phyloP scores from a whole-genome alignment of 2,888 invertebrate species.

The Phrixothrix hirtus region DNA sequence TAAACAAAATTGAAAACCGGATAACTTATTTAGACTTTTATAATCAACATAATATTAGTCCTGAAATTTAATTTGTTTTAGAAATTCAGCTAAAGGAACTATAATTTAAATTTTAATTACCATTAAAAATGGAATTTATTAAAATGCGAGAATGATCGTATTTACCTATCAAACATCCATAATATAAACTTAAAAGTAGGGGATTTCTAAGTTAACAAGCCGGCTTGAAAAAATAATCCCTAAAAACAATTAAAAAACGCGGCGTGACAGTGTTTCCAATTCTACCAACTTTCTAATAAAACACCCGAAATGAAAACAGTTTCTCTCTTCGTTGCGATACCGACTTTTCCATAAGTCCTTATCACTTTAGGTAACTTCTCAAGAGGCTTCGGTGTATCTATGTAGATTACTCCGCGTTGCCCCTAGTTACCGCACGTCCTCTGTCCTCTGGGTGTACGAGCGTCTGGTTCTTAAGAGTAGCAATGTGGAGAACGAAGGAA shows the following conservation, averaged over 20 bases:
- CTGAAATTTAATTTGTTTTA: no score
- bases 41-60: conserved; percentile 4
- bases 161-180: conserved; percentile 24
- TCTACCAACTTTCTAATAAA: conserved; percentile 24
- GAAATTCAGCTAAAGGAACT: no score
- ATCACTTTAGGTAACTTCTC: conserved; percentile 35
- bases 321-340: conserved; percentile 20
- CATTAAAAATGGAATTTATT: conserved; percentile 16
- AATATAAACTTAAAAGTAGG: conserved; percentile 28
- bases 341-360: conserved; percentile 14
- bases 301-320: conserved; percentile 28
- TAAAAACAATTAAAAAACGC: conserved; percentile 38
- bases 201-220: conserved; percentile 33
- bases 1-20: conserved; percentile 17
- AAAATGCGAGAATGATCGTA: conserved; percentile 19
- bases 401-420: conserved; percentile 41
- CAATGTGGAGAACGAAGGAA: conserved; percentile 16
- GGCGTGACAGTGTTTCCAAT: conserved; percentile 38
- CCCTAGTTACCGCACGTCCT: conserved; percentile 41
- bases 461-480: conserved; percentile 31
- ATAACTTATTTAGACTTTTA: conserved; percentile 19
- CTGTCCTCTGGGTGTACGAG: conserved; percentile 37
- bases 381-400: conserved; percentile 35
- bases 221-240: conserved; percentile 37
- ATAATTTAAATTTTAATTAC: conserved; percentile 10